Evolutionary conservation across 2,888 invertebrate species (phyloP), one percentile per base, ranked within the genome.

Genomic region (Cheilosia vernalis): DNA sequence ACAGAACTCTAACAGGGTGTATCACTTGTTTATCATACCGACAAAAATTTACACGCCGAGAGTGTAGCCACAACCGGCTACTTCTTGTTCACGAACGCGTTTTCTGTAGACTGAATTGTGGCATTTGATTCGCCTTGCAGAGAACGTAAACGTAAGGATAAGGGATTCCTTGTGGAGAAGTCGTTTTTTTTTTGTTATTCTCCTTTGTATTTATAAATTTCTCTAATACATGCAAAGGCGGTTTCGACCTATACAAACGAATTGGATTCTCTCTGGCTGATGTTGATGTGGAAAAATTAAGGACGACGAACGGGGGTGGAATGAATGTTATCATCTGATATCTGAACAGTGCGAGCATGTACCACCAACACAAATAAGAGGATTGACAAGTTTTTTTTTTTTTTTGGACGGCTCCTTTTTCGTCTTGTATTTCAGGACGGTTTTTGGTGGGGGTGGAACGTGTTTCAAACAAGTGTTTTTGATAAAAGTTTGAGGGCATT

Each of bases 1-100:
- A 92, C 92, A 91, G 92, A 92, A 92, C 92, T 91, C 91, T 90
- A 90, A 91, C 92, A 91, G 91, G 92, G 91, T 92, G 91, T 92
- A 90, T 91, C 91, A 92, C 92, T 92, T 92, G 91, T 91, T 91
- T 91, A 91, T 91, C 92, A 92, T 92, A 91, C 92, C 92, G 92
- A 92, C 91, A 92, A 92, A 90, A 90, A 91, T 90, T 84, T 91
- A 91, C 92, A 92, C 92, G 91, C 91, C 90, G 90, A 91, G 91
- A 91, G 91, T 92, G 91, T 90, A 90, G 91, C 92, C 91, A 89
- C 89, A 90, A 90, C 90, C 92, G 92, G 92, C 92, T 90, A 91
- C 91, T 91, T 91, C 92, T 92, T 88, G 89, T 90, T 91, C 92
- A 91, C 92, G 92, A 90, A 91, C 92, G 92, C 92, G 92, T 91